These are phyloP conservation scores for Taxidea taxus DNA, from an alignment of 2,113 vertebrate genomes.

Conservation along the genomic window DNA sequence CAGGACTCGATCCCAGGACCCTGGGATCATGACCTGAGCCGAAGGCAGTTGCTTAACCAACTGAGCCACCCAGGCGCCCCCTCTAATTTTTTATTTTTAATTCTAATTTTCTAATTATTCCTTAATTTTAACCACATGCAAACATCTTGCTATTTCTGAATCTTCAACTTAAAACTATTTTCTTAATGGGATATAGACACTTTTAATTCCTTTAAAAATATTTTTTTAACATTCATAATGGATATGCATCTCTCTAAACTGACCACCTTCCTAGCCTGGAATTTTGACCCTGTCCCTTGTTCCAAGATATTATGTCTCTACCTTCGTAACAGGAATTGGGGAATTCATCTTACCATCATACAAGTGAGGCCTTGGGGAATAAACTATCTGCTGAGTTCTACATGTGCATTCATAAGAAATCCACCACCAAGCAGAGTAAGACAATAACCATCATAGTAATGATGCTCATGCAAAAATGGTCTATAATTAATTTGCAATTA, in stretches of 20 bases:
- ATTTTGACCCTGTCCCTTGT: neutral
- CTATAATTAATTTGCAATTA: neutral
- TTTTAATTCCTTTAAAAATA: neutral
- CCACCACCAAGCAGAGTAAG: neutral
- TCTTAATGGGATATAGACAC: neutral
- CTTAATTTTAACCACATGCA: neutral
- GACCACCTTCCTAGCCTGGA: neutral
- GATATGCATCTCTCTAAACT: neutral
- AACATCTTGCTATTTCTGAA: neutral
- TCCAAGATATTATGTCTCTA: neutral
- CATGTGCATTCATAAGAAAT: neutral
- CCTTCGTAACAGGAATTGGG: neutral
- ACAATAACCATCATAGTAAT: neutral
- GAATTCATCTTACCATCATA: neutral
- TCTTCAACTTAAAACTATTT: neutral
- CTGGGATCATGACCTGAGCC: no score
- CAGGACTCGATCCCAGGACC: no score
- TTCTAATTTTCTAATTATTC: neutral
- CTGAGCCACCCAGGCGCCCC: no score
- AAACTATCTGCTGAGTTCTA: neutral
- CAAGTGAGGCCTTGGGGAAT: neutral
- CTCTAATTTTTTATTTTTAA: neutral
- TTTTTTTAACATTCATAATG: neutral
- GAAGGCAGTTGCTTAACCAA: no score
- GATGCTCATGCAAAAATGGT: neutral